These are phyloP conservation scores for Littorina saxatilis DNA, from an alignment of 1,140 invertebrate species.

Conservation along the genomic window DNA sequence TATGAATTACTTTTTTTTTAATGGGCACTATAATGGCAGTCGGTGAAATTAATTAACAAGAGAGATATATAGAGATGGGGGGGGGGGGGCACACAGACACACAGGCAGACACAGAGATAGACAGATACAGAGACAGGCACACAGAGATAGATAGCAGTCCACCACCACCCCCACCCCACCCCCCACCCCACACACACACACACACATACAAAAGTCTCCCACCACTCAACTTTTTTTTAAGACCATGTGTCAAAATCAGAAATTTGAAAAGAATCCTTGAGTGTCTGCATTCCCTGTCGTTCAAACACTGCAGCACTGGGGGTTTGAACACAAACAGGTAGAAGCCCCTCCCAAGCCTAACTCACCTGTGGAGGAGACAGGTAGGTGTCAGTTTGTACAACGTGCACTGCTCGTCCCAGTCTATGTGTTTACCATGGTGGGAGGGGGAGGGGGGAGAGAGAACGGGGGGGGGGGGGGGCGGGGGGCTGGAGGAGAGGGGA, in stretches of 20 bases:
- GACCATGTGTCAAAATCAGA: neutral
- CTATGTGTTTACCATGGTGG: neutral
- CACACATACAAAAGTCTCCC: no score
- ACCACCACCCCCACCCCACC: neutral
- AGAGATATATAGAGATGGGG: neutral
- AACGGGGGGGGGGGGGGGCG: slow-evolving; percentile 2
- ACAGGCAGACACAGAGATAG: neutral
- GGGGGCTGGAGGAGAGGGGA: neutral
- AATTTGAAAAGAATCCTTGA: neutral
- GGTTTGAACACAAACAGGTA: neutral
- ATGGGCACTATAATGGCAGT: no score
- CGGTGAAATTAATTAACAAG: no score
- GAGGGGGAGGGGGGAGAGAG: slow-evolving; percentile 16
- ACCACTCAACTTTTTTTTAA: no score
- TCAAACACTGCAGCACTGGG: neutral
- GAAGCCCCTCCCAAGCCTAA: neutral
- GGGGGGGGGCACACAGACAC: neutral
- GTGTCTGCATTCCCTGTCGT: neutral
- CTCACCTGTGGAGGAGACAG: no score
- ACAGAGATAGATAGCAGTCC: neutral
- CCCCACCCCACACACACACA: no score
- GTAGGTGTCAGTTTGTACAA: no score
- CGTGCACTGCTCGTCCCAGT: neutral
- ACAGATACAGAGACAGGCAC: neutral
- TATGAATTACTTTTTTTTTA: no score